A percentile compares a stretch with the other conserved stretches of the same genome.
phyloP scores from a whole-genome alignment of 2,888 invertebrate species.

The Trypoxylon attenuatum region DNA sequence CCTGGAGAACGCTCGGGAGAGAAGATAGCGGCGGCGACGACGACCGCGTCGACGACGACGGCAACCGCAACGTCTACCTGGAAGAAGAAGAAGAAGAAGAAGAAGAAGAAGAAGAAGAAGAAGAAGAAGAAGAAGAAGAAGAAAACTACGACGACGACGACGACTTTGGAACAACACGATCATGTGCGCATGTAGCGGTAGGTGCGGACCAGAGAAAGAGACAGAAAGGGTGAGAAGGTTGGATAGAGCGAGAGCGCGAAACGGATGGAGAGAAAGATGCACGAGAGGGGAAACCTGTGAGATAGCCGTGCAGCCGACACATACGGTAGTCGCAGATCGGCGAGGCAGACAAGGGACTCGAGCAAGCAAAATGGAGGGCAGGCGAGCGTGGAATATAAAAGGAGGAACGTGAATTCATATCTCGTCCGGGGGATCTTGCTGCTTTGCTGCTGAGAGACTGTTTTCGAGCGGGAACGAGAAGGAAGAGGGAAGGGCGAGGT shows the following conservation, averaged over 20 bases:
- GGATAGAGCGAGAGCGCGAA: constrained; percentile 10
- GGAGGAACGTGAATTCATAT: constrained; percentile 73
- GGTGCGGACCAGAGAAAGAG: constrained; percentile 18
- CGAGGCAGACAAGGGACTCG: constrained; percentile 71
- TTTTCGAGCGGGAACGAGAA: constrained; percentile 65
- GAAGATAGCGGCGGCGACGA: no score
- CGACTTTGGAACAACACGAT: constrained; percentile 55
- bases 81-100: constrained; percentile 29
- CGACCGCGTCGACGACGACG: constrained; percentile 30
- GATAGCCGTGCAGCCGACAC: constrained; percentile 65
- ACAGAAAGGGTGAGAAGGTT: no score
- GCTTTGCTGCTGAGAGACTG: constrained; percentile 72
- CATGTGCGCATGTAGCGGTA: constrained; percentile 46
- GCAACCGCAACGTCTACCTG: constrained; percentile 21
- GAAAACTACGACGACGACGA: constrained; percentile 32
- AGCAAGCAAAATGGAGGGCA: constrained; percentile 73
- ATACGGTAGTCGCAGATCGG: constrained; percentile 74
- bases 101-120: constrained; percentile 35
- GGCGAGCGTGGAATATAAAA: constrained; percentile 74
- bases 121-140: constrained; percentile 26
- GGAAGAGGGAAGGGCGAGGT: constrained; percentile 45
- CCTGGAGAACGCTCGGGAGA: no score
- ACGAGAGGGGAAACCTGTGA: constrained; percentile 44
- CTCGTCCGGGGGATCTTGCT: constrained; percentile 73
- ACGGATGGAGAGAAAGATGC: constrained; percentile 37